Conservation (phyloP, 2,113 vertebrate genomes). For the Atherinomorus stipes region DNA sequence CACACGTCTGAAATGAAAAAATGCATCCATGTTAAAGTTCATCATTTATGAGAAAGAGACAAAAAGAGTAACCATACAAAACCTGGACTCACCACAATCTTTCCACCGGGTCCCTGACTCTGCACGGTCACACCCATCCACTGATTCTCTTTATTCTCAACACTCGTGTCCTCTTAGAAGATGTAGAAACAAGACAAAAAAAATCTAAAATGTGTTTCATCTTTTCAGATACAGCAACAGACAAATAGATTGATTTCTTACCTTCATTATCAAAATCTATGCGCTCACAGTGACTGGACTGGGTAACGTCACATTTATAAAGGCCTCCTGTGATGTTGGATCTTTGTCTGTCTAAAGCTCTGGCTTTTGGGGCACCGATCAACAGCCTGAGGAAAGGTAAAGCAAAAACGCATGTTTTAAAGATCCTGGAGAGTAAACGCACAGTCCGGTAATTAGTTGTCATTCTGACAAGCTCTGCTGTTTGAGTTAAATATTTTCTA, state of each 20-base stretch:
- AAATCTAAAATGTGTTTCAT: constrained; percentile 5
- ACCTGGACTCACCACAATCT: constrained; percentile 90
- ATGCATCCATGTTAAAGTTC: not conserved
- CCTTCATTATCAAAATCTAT: constrained; percentile 90
- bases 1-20: constrained; percentile 87
- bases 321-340: constrained; percentile 92
- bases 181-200: not conserved
- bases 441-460: not conserved
- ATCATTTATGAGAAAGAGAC: not conserved
- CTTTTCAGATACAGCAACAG: not conserved
- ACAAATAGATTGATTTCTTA: constrained; percentile 66
- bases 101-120: constrained; percentile 97
- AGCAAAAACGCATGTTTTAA: not conserved
- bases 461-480: not conserved
- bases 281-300: constrained; percentile 81
- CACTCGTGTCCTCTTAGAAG: constrained; percentile 80
- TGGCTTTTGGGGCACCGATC: constrained; percentile 92
- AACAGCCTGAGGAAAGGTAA: constrained; percentile 84
- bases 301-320: constrained; percentile 90
- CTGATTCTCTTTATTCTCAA: constrained; percentile 94
- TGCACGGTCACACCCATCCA: constrained; percentile 99
- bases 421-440: not conserved
- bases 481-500: not conserved
- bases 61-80: not conserved
- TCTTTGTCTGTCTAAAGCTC: constrained; percentile 84